Conservation (phyloP, 1,140 invertebrate genomes). For the Papilio polytes region DNA sequence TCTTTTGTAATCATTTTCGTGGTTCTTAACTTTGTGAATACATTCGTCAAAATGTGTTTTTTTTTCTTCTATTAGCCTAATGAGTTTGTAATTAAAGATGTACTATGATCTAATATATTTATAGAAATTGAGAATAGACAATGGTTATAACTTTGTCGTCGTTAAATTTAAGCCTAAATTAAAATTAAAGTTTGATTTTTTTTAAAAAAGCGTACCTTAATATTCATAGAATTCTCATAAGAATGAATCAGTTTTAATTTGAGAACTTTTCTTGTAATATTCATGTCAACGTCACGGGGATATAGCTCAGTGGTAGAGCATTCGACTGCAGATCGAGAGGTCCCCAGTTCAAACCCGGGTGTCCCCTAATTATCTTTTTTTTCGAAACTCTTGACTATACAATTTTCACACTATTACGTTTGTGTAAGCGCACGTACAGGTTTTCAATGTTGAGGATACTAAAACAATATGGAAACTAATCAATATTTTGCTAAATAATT, state of each 20-base stretch:
- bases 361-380: not conserved
- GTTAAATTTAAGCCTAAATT: no score
- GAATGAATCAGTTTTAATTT: not conserved
- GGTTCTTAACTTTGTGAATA: not conserved
- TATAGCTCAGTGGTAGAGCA: slow-evolving; percentile 11
- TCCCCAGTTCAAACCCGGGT: slow-evolving; percentile 9
- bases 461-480: slow-evolving; percentile 22
- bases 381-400: not conserved
- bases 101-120: no score
- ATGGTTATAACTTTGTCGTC: no score
- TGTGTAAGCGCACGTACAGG: no score
- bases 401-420: not conserved
- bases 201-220: no score
- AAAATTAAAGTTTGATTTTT: no score
- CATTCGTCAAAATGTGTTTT: slow-evolving; percentile 5
- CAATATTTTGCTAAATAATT: slow-evolving; percentile 15
- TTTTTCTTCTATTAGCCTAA: not conserved
- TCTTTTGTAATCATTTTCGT: not conserved
- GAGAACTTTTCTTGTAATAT: not conserved
- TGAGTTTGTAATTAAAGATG: not conserved
- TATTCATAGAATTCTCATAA: not conserved
- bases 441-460: no score
- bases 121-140: no score
- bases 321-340: slow-evolving; percentile 10
- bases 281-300: not conserved